Evolutionary conservation across 2,113 vertebrate genomes (phyloP).

Genomic region (Epinephelus lanceolatus): DNA sequence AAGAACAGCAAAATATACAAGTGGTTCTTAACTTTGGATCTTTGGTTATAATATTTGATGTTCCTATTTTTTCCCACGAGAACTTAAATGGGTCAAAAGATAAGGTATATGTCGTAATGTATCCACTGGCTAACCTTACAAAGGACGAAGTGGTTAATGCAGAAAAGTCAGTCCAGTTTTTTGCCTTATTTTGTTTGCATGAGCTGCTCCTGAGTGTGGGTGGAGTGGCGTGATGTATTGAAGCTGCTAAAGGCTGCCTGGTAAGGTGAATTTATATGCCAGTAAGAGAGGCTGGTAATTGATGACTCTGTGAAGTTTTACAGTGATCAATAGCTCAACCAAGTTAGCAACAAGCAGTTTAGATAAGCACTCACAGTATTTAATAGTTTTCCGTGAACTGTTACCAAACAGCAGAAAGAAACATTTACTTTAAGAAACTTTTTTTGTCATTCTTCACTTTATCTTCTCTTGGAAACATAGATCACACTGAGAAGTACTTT

Average conservation of each 20-base stretch:
- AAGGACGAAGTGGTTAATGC: not conserved
- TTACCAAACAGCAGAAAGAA: not conserved
- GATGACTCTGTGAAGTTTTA: not conserved
- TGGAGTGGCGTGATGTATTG: conserved; percentile 18
- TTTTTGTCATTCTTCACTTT: not conserved
- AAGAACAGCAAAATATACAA: not conserved
- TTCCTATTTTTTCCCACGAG: not conserved
- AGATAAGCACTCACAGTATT: not conserved
- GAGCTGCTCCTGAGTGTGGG: not conserved
- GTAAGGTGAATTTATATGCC: not conserved
- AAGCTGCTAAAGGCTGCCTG: not conserved
- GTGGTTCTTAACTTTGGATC: not conserved
- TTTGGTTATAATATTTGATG: not conserved
- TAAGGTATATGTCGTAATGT: not conserved
- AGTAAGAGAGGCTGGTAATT: not conserved
- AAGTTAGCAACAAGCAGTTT: not conserved
- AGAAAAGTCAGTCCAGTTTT: not conserved
- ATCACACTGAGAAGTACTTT: not conserved
- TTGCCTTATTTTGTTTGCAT: not conserved
- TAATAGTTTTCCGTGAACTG: not conserved
- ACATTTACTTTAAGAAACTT: not conserved
- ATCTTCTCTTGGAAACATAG: not conserved
- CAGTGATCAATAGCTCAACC: conserved; percentile 35
- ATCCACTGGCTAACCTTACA: not conserved
- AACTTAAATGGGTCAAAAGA: not conserved